Percentiles rank a stretch among this genome's conserved stretches.
Evolutionary conservation across 2,797 vertebrate genomes (phyloP).

Genomic region (Podarcis lilfordi): DNA sequence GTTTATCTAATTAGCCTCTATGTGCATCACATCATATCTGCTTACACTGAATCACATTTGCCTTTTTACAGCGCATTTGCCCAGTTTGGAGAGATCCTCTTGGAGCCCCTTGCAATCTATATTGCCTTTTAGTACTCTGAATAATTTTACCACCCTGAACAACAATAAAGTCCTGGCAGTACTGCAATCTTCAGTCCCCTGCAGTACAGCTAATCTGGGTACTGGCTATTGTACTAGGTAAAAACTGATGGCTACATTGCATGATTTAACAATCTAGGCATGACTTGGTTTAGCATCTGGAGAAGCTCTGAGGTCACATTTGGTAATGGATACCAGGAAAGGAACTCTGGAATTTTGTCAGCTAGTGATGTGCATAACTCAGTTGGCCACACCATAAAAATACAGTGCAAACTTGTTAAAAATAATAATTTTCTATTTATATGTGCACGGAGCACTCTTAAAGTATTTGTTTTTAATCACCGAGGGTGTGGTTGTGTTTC

Average conservation of each 20-base stretch:
- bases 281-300: not conserved
- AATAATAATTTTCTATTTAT: conserved; percentile 14
- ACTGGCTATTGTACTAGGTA: not conserved
- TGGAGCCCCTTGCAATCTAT: too few relatives aligned
- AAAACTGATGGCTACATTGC: not conserved
- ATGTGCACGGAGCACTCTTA: not conserved
- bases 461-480: not conserved
- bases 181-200: not conserved
- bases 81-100: too few relatives aligned
- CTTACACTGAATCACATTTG: too few relatives aligned
- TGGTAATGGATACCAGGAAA: not conserved
- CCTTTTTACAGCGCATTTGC: too few relatives aligned
- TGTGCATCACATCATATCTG: too few relatives aligned
- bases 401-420: not conserved
- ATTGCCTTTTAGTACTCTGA: too few relatives aligned
- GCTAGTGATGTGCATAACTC: not conserved
- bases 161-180: not conserved
- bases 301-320: not conserved
- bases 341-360: not conserved
- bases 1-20: too few relatives aligned
- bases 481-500: not conserved
- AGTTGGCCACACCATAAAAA: not conserved
- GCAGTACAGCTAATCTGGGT: not conserved
- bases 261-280: not conserved
- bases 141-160: too few relatives aligned